Base-by-base conservation (phyloP, 1,140 invertebrate species). In the Eciton burchellii region DNA sequence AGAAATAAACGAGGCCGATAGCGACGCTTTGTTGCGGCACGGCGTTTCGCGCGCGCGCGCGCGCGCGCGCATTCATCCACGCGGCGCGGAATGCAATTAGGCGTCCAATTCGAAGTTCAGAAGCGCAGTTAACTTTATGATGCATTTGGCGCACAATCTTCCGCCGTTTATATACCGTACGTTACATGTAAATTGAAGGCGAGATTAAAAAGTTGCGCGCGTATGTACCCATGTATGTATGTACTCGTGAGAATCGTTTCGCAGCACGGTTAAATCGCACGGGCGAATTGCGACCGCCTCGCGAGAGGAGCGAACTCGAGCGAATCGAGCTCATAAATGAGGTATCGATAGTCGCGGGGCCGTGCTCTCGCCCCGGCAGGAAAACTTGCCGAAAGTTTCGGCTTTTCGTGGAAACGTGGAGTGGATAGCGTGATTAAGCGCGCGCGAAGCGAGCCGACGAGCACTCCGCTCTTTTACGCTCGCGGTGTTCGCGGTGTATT, bases 351-450 rank as follows among this genome's bases (percentile, higher is more conserved):
- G 63, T 70, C 63, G 29, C 62, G 35, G 41, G 47, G 35, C 6
- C 65, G 21, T 56, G 63, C 49, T 49, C 62, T 4, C 8, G 49
- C 26, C 16, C 62, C 35, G 62, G 29, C n/a, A 79, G 49, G 65
- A 83, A 83, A 83, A 47, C 79, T 83, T 76, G 65, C 79, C 81
- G 60, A 83, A 79, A 83, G 81, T 79, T 83, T 14, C 82, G 35
- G 41, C 24, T 65, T 74, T 81, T 66, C 73, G n/a, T n/a, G 43
- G 63, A 70, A 83, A 82, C 54, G 73, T 65, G 35, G 43, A 66
- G 60, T 49, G 59, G 35, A 82, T 66, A 60, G 47, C 60, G 35
- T 41, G 26, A 79, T 79, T 83, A 77, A 83, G 56, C 29, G 72
- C 74, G 49, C 21, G 52, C 5, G 41, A 63, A 68, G 49, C 49